Percentiles rank a stretch among this genome's conserved stretches.
Evolutionary conservation across 2,113 vertebrate species (phyloP).

Genomic region (Lagopus muta): DNA sequence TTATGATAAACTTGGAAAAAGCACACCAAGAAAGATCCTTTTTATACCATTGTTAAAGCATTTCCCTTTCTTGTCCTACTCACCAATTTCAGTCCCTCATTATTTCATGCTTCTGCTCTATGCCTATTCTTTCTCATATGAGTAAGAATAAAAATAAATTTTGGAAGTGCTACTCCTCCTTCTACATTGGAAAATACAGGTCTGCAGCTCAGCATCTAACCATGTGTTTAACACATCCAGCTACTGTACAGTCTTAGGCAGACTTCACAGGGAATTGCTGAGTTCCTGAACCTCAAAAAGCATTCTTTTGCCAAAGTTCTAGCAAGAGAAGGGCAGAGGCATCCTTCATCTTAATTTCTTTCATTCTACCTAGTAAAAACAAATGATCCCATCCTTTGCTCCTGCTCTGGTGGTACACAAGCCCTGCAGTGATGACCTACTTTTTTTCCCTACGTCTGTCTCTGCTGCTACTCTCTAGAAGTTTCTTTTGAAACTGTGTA

Average conservation of each 20-base stretch:
- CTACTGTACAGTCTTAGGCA: not conserved
- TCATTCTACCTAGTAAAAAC: not conserved
- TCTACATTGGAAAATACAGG: not conserved
- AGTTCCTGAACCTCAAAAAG: not conserved
- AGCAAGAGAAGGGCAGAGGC: not conserved
- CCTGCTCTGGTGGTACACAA: not conserved
- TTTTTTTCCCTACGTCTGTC: not conserved
- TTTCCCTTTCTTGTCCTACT: not conserved
- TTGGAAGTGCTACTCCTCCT: not conserved
- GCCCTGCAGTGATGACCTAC: not conserved
- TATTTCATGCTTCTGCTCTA: not conserved
- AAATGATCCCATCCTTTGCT: not conserved
- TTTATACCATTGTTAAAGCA: not conserved
- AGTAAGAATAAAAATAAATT: not conserved
- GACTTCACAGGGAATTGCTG: not conserved
- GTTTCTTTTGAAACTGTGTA: not conserved
- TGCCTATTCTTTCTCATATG: not conserved
- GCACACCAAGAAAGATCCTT: not conserved
- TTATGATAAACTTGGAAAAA: not conserved
- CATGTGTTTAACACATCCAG: not conserved
- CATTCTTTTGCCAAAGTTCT: not conserved
- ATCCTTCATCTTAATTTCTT: fast-evolving
- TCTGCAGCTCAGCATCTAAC: not conserved
- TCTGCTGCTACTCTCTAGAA: not conserved
- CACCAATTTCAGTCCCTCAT: not conserved